These are phyloP conservation scores for Pachliopta kotzebuea DNA, from an alignment of 2,888 invertebrate genomes.

Conservation along the genomic window DNA sequence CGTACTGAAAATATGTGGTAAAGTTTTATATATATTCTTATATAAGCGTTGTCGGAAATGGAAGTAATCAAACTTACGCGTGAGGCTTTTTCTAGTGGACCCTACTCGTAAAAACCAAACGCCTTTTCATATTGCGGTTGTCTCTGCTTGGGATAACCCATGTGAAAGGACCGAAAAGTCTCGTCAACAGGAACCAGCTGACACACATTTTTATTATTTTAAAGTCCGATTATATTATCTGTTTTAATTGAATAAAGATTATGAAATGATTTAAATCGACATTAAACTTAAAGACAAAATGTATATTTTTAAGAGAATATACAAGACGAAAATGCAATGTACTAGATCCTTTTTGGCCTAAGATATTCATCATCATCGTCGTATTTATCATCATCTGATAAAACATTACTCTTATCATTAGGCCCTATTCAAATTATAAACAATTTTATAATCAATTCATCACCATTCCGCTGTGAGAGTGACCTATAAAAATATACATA, in stretches of 20 bases:
- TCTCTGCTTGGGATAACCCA: slow-evolving; percentile 29
- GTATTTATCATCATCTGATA: too few species aligned
- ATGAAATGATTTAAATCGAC: neutral
- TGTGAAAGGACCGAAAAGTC: neutral
- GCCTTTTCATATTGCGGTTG: slow-evolving; percentile 26
- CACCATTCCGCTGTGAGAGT: slow-evolving; percentile 1
- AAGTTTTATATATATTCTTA: neutral
- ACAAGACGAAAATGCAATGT: too few species aligned
- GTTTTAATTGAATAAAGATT: neutral
- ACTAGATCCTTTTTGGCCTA: too few species aligned
- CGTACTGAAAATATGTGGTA: neutral
- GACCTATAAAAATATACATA: slow-evolving; percentile 7
- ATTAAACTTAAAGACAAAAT: too few species aligned
- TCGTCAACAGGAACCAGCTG: neutral
- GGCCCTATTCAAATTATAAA: neutral
- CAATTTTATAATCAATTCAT: slow-evolving; percentile 3
- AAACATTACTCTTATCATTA: too few species aligned
- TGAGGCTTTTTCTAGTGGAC: slow-evolving; percentile 21
- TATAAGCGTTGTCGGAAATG: neutral
- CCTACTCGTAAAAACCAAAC: slow-evolving; percentile 24
- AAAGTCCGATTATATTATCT: neutral
- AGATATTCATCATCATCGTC: too few species aligned
- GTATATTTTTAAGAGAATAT: too few species aligned
- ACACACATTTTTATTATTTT: neutral
- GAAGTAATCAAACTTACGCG: slow-evolving; percentile 18